Evolutionary conservation across 2,888 invertebrate species (phyloP), one percentile per base, ranked within the genome.

Genomic region (Sarcophaga subvicina): DNA sequence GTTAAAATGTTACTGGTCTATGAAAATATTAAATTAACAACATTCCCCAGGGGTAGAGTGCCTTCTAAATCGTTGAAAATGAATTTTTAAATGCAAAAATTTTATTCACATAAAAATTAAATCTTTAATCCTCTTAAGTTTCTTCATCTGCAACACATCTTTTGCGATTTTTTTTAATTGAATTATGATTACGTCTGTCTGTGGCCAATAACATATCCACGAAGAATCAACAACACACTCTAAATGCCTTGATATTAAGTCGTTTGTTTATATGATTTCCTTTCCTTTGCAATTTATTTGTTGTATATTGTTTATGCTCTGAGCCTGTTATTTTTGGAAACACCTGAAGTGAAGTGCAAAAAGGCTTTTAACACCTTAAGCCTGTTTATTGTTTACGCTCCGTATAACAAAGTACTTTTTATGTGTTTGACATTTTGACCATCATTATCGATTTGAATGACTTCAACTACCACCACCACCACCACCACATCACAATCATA

Each of bases 361-460:
- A 80, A 80, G 84, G 71, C 80, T 85, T 84, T 80, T 85, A 85
- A 80, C 84, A 80, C 84, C 80, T 85, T 80, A 80, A 80, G 60
- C 25, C 66, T 77, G 76, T 80, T 85, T 72, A 67, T 80, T 27
- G 22, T 80, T 84, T 80, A 76, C n/a, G 64, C 60, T 78, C 72
- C 72, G 72, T 67, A 62, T 76, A 85, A 77, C 66, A 80, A 66
- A 71, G 71, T 80, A 71, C 54, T 80, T 80, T 76, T 17, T 45
- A 70, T 85, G 84, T 37, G 71, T 71, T 85, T 85, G 84, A 85
- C 84, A 85, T 77, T 67, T 85, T 85, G 84, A 85, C 84, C 84
- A 85, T 64, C 70, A 8, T 60, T 4, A 27, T 25, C 45, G 37
- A 37, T 5, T 37, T 17, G 22, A 25, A 66, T 10, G 20, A 62